Conservation (phyloP, 2,888 invertebrate genomes). For the Prionchulus punctatus region DNA sequence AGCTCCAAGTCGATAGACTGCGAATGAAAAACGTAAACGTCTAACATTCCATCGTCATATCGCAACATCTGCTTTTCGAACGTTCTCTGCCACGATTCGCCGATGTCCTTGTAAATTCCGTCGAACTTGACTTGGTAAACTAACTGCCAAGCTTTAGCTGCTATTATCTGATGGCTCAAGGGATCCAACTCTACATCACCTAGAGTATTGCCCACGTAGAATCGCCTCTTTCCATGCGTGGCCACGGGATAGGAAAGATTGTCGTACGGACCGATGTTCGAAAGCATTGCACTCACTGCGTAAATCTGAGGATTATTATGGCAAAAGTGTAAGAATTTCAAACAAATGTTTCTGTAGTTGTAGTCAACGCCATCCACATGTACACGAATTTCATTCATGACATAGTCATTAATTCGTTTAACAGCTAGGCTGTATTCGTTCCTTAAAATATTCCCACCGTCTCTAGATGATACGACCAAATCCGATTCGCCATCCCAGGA, state of each 20-base stretch:
- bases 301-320: background rate
- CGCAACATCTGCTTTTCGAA: constrained; percentile 18
- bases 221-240: background rate
- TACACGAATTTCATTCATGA: constrained; percentile 18
- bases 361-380: constrained; percentile 20
- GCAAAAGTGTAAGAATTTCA: constrained; percentile 12
- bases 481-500: background rate
- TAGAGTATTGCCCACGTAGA: background rate
- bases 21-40: constrained; percentile 37
- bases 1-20: constrained; percentile 76
- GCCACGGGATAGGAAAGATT: background rate
- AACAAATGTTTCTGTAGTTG: constrained; percentile 25
- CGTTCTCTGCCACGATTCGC: constrained; percentile 11
- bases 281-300: background rate
- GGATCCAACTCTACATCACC: background rate
- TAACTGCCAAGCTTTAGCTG: constrained; percentile 28
- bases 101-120: background rate
- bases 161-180: background rate
- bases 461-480: constrained; percentile 62
- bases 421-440: constrained; percentile 36
- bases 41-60: constrained; percentile 18
- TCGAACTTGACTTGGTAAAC: constrained; percentile 27
- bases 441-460: constrained; percentile 60
- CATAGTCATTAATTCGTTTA: constrained; percentile 23
- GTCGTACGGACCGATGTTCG: background rate